Base-by-base conservation (phyloP, 2,888 invertebrate species). In the Ophonus ardosiacus region DNA sequence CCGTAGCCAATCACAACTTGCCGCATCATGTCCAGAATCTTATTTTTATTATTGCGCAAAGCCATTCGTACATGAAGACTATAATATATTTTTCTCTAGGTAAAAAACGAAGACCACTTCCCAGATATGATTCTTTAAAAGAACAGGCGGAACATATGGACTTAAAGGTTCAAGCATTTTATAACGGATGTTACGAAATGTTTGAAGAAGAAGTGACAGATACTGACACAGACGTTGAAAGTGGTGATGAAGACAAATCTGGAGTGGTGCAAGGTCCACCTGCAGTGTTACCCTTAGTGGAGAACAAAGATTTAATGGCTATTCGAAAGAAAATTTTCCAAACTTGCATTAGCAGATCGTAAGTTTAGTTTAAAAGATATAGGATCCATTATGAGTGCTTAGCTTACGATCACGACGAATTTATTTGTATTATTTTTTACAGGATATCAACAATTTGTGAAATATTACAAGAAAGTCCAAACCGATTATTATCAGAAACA, bases 251-350 rank as follows among this genome's bases (percentile, higher is more conserved):
- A 38, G 85, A 87, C 74, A 86, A 89, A 82, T 87, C 88, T 56
- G 88, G 90, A 13, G 89, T 91, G 13, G 90, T 90, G 5, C 90
- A 91, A 43, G 90, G 90, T 71, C 81, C 89, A 31, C 88, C 89
- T n/a, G 92, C 92, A 15, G 91, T 93, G 82, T 88, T 96, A 84
- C 96, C 96, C 10, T 90, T 95, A 86, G 93, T 94, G 2, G 95
- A 96, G 88, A 92, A 92, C 86, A 94, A 94, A 89, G 93, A 95
- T 17, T 95, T 96, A 87, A 94, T 93, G 89, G 93, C 94, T 8
- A 90, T 96, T 85, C 91, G 96, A 59, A 93, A 94, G 87, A 93
- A 93, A 90, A 95, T 96, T 89, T 94, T 96, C 13, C 92, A 94
- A 86, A 94, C 94, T 86, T 94, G 94, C 88, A 90, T 96, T 63